Base-by-base conservation (phyloP, 2,888 invertebrate genomes). In the Endomychus coccineus region DNA sequence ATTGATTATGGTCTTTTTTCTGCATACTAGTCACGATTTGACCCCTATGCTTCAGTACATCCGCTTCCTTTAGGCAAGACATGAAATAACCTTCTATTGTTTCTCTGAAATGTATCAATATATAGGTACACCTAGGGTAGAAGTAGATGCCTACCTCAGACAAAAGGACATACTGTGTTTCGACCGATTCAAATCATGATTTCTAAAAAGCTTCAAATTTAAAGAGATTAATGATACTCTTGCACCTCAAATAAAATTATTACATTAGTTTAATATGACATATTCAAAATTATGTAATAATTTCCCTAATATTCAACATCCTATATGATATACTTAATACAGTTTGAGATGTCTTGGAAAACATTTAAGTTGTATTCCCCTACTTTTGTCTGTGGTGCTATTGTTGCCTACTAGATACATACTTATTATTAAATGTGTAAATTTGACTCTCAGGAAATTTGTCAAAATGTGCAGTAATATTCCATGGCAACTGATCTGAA, bases 41-140 rank as follows among this genome's bases (percentile, higher is more conserved):
- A 4, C 90, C 86, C 48, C 89, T 75, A 62, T 97, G 96, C 64
- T 98, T 98, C 25, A 98, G 69, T n/a, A 89, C 86, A 71, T 97
- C 97, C 1, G 98, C 97, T 71, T 98, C 98, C 67, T 98, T 98
- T 5, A 98, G 73, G 46, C 87, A 86, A 12, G 94, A 85, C 79
- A 98, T 84, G 63, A 91, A 98, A 63, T 92, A 84, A 2, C 94
- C 81, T 67, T 96, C 94, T 10, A 97, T 82, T 9, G 83, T 76
- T 62, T 96, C 95, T 63, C 89, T 90, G 56, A 34, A 73, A 66
- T 15, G 3, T 25, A 28, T 15, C 11, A 28, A 28, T 13, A 28
- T 5, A 19, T 9, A 19, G 5, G 6, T 19, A 19, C 19, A n/a
- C n/a, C n/a, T n/a, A n/a, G n/a, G n/a, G n/a, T n/a, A n/a, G n/a